These are phyloP conservation scores for Mormyrus lacerda DNA, from an alignment of 2,113 vertebrate genomes.

Conservation along the genomic window DNA sequence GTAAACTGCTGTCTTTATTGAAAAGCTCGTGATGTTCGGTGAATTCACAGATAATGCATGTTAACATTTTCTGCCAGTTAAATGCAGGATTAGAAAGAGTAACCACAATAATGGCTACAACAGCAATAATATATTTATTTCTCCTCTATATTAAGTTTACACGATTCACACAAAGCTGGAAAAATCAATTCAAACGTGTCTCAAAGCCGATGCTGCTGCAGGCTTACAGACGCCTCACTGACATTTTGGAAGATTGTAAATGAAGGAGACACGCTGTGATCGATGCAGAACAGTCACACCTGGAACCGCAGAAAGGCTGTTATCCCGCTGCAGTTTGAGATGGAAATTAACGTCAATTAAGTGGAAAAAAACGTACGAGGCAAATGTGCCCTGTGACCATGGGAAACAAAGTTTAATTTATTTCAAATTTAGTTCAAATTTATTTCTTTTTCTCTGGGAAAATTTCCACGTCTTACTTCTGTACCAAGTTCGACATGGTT, in stretches of 20 bases:
- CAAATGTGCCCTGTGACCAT: not conserved
- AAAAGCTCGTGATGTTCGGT: not conserved
- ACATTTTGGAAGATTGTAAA: slow-evolving; percentile 91
- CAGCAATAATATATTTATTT: not conserved
- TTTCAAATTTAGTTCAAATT: not conserved
- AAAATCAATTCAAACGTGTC: not conserved
- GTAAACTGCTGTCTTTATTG: not conserved
- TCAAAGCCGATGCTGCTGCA: not conserved
- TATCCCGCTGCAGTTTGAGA: slow-evolving; percentile 59
- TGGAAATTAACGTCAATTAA: not conserved
- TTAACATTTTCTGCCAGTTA: not conserved
- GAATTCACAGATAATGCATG: not conserved
- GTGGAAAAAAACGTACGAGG: not conserved
- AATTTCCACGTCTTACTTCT: not conserved
- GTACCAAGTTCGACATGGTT: not conserved
- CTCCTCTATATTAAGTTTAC: not conserved
- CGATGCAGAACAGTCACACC: slow-evolving; percentile 85
- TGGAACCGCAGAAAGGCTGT: slow-evolving; percentile 63
- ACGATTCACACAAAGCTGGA: not conserved
- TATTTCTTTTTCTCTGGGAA: not conserved
- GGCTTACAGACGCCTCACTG: slow-evolving; percentile 63
- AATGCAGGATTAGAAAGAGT: not conserved
- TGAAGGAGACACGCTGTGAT: slow-evolving; percentile 88
- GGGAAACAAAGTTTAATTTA: not conserved
- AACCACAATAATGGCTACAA: not conserved